phyloP scores from a whole-genome alignment of 2,888 invertebrate genomes.

The Teinopalpus imperialis region DNA sequence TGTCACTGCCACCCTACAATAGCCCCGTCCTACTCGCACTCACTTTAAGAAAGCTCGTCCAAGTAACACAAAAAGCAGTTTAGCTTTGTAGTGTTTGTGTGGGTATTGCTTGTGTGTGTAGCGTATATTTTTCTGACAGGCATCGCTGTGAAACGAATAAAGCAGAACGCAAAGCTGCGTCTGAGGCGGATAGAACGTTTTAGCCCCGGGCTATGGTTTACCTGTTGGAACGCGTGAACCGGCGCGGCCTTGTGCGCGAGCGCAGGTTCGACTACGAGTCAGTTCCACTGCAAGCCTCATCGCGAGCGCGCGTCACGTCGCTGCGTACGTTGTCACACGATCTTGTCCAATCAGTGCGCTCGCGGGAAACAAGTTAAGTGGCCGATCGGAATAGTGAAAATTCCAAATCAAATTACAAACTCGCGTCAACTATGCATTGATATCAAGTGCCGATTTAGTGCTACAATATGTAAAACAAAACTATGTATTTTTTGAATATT shows the following conservation, averaged over 20 bases:
- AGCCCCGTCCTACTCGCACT: slow-evolving; percentile 64
- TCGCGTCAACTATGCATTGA: slow-evolving; percentile 44
- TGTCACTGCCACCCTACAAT: slow-evolving; percentile 59
- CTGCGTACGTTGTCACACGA: slow-evolving; percentile 58
- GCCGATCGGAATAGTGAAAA: slow-evolving; percentile 71
- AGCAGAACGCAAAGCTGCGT: slow-evolving; percentile 52
- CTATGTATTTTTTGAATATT: slow-evolving; percentile 58
- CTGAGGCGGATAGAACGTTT: slow-evolving; percentile 63
- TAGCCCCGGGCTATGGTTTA: slow-evolving; percentile 60
- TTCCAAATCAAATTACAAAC: slow-evolving; percentile 38
- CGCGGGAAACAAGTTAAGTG: slow-evolving; percentile 80
- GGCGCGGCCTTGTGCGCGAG: slow-evolving; percentile 83
- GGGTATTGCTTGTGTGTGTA: slow-evolving; percentile 58
- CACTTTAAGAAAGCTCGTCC: slow-evolving; percentile 59
- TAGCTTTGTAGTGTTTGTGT: slow-evolving; percentile 56
- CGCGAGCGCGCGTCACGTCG: slow-evolving; percentile 69
- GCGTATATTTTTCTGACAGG: slow-evolving; percentile 75
- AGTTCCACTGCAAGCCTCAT: slow-evolving; percentile 79
- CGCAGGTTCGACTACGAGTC: slow-evolving; percentile 74
- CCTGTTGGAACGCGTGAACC: slow-evolving; percentile 84
- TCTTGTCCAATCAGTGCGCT: slow-evolving; percentile 77
- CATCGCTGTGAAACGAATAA: slow-evolving; percentile 53
- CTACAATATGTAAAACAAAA: slow-evolving; percentile 60
- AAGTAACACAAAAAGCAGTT: slow-evolving; percentile 78
- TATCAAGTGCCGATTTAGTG: slow-evolving; percentile 63